phyloP scores from a whole-genome alignment of 2,797 vertebrate species.

The Hozukius guyotensis region DNA sequence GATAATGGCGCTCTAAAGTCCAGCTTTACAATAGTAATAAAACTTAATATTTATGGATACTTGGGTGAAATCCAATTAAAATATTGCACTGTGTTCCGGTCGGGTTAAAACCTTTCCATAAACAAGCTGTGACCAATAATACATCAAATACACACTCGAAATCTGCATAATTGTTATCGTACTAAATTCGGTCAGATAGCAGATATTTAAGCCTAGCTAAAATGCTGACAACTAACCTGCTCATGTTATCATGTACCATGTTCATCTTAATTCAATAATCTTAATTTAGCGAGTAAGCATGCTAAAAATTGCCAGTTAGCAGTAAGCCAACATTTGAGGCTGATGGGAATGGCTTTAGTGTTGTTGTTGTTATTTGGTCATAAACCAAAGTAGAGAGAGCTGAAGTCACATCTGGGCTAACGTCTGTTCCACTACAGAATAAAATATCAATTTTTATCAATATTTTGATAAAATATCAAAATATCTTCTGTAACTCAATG shows the following conservation, averaged over 20 bases:
- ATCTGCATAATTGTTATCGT: background rate
- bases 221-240: background rate
- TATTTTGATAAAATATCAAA: too few relatives aligned
- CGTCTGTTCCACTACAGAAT: background rate
- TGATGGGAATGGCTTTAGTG: background rate
- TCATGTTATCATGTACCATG: background rate
- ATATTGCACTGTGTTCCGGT: constrained; percentile 14
- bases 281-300: background rate
- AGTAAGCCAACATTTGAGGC: background rate
- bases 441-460: too few relatives aligned
- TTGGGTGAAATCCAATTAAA: constrained; percentile 20
- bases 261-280: background rate
- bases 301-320: background rate
- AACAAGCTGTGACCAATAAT: background rate
- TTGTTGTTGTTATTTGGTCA: background rate
- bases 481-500: background rate
- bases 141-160: background rate
- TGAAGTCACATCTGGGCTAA: background rate
- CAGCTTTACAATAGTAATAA: constrained; percentile 35
- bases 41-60: constrained; percentile 29
- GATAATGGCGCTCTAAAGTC: constrained; percentile 17
- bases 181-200: background rate
- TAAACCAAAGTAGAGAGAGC: background rate
- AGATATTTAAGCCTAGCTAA: background rate
- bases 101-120: background rate